A percentile compares a stretch with the other conserved stretches of the same genome.
Evolutionary conservation across 2,888 invertebrate genomes (phyloP).

Genomic region (Thalpophila matura): DNA sequence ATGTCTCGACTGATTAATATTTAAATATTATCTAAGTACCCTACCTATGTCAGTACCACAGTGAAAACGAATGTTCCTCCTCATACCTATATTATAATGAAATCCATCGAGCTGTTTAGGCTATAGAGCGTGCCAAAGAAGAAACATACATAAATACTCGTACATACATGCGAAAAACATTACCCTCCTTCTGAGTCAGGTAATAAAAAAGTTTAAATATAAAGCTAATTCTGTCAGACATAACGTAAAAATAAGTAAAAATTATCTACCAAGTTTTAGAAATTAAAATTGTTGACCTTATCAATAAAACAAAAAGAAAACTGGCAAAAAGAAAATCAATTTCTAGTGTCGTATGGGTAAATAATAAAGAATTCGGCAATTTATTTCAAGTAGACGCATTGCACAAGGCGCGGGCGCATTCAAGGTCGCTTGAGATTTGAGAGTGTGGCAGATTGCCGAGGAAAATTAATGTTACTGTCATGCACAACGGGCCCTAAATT

Average conservation of each 20-base stretch:
- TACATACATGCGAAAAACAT: too few species aligned
- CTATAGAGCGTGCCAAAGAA: too few species aligned
- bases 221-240: too few species aligned
- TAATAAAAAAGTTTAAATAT: too few species aligned
- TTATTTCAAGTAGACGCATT: conserved; percentile 50
- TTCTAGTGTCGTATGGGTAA: conserved; percentile 32
- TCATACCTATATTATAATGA: too few species aligned
- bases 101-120: too few species aligned
- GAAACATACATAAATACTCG: too few species aligned
- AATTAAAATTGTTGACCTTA: conserved; percentile 26
- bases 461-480: conserved; percentile 50
- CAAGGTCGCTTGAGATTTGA: conserved; percentile 60
- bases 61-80: too few species aligned
- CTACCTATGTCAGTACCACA: too few species aligned
- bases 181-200: too few species aligned
- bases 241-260: conserved; percentile 1
- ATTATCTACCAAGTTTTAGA: conserved; percentile 35
- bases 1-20: too few species aligned
- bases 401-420: conserved; percentile 39
- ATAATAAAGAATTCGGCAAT: conserved; percentile 53
- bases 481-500: conserved; percentile 29
- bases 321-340: conserved; percentile 30
- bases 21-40: too few species aligned
- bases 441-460: conserved; percentile 66
- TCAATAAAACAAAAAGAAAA: conserved; percentile 44